phyloP scores from a whole-genome alignment of 2,797 vertebrate genomes.

The Sardinella longiceps region DNA sequence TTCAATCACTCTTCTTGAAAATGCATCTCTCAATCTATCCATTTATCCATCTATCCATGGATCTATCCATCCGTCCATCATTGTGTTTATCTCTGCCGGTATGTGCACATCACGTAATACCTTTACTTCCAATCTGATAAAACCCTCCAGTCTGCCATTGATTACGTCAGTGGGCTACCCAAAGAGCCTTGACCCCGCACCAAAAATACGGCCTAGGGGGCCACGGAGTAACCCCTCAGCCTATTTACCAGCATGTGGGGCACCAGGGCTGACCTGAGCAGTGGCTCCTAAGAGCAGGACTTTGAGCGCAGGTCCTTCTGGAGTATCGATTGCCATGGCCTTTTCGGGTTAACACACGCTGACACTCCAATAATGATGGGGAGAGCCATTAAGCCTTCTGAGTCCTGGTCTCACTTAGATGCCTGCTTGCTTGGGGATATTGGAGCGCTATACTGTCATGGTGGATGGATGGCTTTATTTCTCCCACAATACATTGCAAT shows the following conservation, averaged over 20 bases:
- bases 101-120: constrained; percentile 1
- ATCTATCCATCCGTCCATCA: neutral
- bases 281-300: constrained; percentile 67
- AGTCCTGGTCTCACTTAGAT: constrained; percentile 51
- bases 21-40: neutral
- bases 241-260: constrained; percentile 68
- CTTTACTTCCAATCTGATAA: neutral
- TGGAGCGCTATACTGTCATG: constrained; percentile 37
- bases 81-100: neutral
- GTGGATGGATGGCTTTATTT: neutral
- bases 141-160: neutral
- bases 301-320: constrained; percentile 64
- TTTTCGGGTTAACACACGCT: constrained; percentile 79
- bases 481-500: neutral
- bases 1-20: neutral
- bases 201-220: constrained; percentile 62
- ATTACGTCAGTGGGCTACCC: neutral
- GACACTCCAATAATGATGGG: constrained; percentile 77
- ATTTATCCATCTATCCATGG: neutral
- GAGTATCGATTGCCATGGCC: constrained; percentile 72
- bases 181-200: constrained; percentile 45
- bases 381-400: constrained; percentile 71
- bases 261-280: constrained; percentile 70
- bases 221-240: constrained; percentile 62
- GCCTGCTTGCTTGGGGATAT: constrained; percentile 55